Evolutionary conservation across 1,140 invertebrate species (phyloP).

Genomic region (Lepidurus couesii): DNA sequence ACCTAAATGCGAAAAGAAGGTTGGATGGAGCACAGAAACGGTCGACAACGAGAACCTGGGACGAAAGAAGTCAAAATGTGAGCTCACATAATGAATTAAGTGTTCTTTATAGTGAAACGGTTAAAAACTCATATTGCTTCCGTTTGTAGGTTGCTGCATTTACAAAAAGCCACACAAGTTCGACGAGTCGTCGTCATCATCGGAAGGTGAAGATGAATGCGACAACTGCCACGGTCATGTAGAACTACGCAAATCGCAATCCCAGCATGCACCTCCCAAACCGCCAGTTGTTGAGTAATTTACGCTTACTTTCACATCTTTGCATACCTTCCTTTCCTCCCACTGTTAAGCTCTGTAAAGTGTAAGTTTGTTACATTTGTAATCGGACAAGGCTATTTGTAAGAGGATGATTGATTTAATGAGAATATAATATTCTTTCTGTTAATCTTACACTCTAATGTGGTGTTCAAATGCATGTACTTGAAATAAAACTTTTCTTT

Average conservation of each 20-base stretch:
- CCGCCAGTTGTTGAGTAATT: neutral
- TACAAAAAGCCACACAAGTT: conserved; percentile 74
- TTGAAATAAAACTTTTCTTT: too few relatives aligned
- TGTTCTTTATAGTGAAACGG: neutral
- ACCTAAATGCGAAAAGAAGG: conserved; percentile 66
- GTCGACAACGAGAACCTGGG: conserved; percentile 90
- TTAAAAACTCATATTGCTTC: conserved; percentile 24
- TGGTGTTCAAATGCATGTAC: too few relatives aligned
- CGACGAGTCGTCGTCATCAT: conserved; percentile 72
- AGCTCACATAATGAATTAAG: conserved; percentile 41
- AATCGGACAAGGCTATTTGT: too few relatives aligned
- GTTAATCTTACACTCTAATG: too few relatives aligned
- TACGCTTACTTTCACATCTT: neutral
- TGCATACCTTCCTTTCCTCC: neutral
- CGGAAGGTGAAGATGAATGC: conserved; percentile 67
- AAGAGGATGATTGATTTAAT: too few relatives aligned
- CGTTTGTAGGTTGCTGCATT: conserved; percentile 71
- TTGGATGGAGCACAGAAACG: conserved; percentile 78
- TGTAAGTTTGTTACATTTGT: too few relatives aligned
- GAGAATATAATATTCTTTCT: too few relatives aligned
- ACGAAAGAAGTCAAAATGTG: conserved; percentile 92
- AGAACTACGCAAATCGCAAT: conserved; percentile 54
- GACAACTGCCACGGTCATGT: conserved; percentile 79
- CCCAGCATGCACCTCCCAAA: neutral
- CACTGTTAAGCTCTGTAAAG: too few relatives aligned